Evolutionary conservation across 1,140 invertebrate species (phyloP), one percentile per base, ranked within the genome.

Genomic region (Zaprionus tsacasi): DNA sequence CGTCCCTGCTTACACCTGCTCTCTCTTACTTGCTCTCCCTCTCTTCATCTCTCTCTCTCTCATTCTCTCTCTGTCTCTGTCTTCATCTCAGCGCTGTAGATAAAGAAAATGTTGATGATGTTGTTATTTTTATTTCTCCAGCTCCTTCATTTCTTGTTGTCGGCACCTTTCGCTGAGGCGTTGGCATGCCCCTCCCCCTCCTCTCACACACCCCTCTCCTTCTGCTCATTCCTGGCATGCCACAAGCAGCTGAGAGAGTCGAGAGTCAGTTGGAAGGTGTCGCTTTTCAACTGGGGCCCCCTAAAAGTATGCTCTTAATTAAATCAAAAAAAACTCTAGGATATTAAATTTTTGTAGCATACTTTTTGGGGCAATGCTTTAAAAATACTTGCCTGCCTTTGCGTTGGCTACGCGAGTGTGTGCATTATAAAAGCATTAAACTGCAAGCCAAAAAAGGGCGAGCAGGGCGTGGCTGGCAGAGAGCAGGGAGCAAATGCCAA

Each of bases 381-480:
- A 68, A 73, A 74, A 64, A 73, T 64, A 30, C 21, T 21, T 21
- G n/a, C n/a, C n/a, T n/a, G n/a, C n/a, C n/a, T n/a, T n/a, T n/a
- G n/a, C n/a, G n/a, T n/a, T n/a, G n/a, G n/a, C n/a, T n/a, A n/a
- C n/a, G n/a, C n/a, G n/a, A 38, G 71, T 79, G 66, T 82, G 82
- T 88, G 82, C 83, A 88, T 87, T 87, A 88, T 88, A 88, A 87
- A 80, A 82, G 77, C 83, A 87, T 87, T 87, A 87, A 77, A 80
- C n/a, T n/a, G n/a, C n/a, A n/a, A n/a, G n/a, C n/a, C n/a, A n/a
- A n/a, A n/a, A n/a, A n/a, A n/a, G n/a, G n/a, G n/a, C n/a, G n/a
- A n/a, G n/a, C 21, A 63, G 36, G 13, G 52, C 30, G 27, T 40
- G 21, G 21, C 21, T 21, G 21, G 21, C 2, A 21, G 30, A 7